These are phyloP conservation scores for Dromiciops gliroides DNA, from an alignment of 2,113 vertebrate genomes.

Conservation along the genomic window DNA sequence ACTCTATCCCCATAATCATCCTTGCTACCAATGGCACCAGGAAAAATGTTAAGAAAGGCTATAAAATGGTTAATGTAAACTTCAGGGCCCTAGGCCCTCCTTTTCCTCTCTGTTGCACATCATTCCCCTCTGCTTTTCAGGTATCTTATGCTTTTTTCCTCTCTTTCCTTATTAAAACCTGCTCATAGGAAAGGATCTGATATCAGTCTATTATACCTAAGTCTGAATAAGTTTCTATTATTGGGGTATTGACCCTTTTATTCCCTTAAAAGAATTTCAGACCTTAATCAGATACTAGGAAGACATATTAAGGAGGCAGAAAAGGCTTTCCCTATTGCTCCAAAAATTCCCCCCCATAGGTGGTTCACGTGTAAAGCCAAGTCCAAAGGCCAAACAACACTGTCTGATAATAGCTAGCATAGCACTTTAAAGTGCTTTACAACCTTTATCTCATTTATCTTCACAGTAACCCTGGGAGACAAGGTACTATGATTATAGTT, in stretches of 20 bases:
- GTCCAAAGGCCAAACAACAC: background rate
- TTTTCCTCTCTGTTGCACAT: background rate
- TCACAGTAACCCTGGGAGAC: background rate
- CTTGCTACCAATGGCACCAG: background rate
- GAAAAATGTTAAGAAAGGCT: background rate
- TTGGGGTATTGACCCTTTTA: background rate
- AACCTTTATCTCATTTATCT: background rate
- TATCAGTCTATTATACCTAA: background rate
- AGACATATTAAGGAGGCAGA: background rate
- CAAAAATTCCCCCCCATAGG: background rate
- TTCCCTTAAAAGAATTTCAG: background rate
- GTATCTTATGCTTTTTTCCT: background rate
- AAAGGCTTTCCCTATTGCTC: background rate
- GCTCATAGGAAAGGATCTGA: background rate
- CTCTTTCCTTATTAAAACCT: background rate
- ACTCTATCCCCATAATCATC: background rate
- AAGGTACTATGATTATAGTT: background rate
- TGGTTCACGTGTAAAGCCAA: background rate
- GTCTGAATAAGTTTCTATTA: background rate
- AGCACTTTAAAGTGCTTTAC: background rate
- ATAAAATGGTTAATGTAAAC: background rate
- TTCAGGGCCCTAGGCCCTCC: background rate
- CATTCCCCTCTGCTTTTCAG: background rate
- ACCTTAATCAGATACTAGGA: background rate
- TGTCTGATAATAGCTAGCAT: background rate